These are phyloP conservation scores for Drosophila ficusphila DNA, from an alignment of 1,140 invertebrate genomes.

Conservation along the genomic window DNA sequence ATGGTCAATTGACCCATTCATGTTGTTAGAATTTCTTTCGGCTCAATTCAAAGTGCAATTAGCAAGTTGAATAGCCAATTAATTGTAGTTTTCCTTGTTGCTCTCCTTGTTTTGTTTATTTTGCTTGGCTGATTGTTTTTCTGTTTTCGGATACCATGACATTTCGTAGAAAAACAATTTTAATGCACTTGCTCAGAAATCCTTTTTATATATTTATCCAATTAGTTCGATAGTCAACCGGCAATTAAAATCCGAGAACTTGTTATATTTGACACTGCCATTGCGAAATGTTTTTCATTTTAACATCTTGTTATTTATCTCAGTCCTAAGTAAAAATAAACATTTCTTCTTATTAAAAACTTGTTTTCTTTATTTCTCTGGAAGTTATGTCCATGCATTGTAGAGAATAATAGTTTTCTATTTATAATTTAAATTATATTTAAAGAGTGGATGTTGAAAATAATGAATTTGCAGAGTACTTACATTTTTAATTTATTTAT, in stretches of 20 bases:
- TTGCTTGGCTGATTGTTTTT: slow-evolving; percentile 14
- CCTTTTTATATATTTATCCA: slow-evolving; percentile 42
- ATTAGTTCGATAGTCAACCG: slow-evolving; percentile 27
- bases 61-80: slow-evolving; percentile 70
- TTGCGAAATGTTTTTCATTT: neutral
- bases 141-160: slow-evolving; percentile 1
- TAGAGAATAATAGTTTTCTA: no score
- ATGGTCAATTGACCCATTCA: slow-evolving; percentile 18
- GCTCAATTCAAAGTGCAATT: slow-evolving; percentile 57
- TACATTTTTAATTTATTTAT: neutral
- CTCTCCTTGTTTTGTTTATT: slow-evolving; percentile 6
- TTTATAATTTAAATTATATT: no score
- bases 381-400: no score
- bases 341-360: no score
- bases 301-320: no score
- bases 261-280: neutral
- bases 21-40: slow-evolving; percentile 20
- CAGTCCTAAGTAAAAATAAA: no score
- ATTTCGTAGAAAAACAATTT: slow-evolving; percentile 27
- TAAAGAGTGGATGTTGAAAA: no score
- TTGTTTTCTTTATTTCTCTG: no score
- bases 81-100: slow-evolving; percentile 30
- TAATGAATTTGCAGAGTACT: no score
- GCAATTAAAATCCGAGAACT: neutral
- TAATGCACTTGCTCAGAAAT: slow-evolving; percentile 25